These are phyloP conservation scores for Tauraco hartlaubi DNA, from an alignment of 2,797 vertebrate genomes.

Conservation along the genomic window DNA sequence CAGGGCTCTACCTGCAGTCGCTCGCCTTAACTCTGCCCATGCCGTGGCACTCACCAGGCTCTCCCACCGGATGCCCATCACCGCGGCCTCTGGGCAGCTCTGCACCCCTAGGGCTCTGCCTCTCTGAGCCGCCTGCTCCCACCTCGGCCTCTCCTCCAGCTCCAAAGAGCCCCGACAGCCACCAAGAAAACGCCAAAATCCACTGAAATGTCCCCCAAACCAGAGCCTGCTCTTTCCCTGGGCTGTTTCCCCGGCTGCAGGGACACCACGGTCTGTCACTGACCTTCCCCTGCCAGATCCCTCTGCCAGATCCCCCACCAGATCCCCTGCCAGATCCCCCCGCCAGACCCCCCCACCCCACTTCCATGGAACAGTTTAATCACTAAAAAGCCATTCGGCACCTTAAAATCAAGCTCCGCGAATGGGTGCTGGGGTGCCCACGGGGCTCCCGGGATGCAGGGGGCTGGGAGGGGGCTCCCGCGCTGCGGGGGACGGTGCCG, in stretches of 20 bases:
- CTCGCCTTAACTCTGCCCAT: background rate
- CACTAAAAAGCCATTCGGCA: background rate
- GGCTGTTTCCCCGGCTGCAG: fast-evolving
- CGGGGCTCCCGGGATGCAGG: background rate
- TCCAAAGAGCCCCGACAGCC: background rate
- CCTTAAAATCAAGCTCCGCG: background rate
- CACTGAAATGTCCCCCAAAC: background rate
- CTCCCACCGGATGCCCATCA: background rate
- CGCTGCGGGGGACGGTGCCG: fast-evolving
- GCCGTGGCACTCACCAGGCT: fast-evolving
- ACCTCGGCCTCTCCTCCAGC: background rate
- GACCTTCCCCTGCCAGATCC: background rate
- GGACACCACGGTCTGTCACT: fast-evolving
- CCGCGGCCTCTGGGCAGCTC: background rate
- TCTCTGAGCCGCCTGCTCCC: background rate
- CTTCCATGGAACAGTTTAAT: background rate
- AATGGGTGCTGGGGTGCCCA: background rate
- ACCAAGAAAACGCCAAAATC: background rate
- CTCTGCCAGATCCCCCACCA: background rate
- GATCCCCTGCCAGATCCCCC: background rate
- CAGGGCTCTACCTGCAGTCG: background rate
- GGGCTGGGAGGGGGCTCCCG: background rate
- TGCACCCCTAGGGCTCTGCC: background rate
- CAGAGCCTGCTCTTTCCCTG: background rate
- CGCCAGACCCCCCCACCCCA: background rate